A percentile compares a stretch with the other conserved stretches of the same genome.
Conservation (phyloP, 2,888 invertebrate genomes). For the Macaria liturata region DNA sequence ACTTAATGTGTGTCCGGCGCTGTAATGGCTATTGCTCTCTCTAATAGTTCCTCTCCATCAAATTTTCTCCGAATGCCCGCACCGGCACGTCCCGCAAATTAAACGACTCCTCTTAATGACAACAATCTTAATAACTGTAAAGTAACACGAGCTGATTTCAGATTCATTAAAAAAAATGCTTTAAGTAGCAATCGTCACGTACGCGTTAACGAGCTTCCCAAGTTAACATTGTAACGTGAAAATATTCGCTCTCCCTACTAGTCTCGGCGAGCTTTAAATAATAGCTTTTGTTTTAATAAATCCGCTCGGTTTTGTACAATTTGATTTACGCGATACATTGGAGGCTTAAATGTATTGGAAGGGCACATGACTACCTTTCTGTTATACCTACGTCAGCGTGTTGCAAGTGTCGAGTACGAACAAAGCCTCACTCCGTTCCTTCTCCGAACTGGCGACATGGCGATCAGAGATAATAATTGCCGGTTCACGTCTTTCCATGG, state of each 20-base stretch:
- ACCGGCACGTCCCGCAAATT: slow-evolving; percentile 45
- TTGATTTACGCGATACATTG: too few relatives aligned
- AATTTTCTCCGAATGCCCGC: slow-evolving; percentile 62
- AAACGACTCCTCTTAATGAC: slow-evolving; percentile 26
- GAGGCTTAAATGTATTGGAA: not conserved
- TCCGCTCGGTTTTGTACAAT: not conserved
- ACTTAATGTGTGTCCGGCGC: slow-evolving; percentile 79
- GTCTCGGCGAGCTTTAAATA: slow-evolving; percentile 12
- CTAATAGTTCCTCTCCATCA: slow-evolving; percentile 75
- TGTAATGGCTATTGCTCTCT: slow-evolving; percentile 71
- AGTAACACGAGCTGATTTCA: slow-evolving; percentile 56
- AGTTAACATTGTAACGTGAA: slow-evolving; percentile 78
- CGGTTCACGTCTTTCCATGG: slow-evolving; percentile 79
- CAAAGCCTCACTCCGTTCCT: slow-evolving; percentile 52
- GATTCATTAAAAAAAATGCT: slow-evolving; percentile 68
- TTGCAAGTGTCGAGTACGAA: slow-evolving; percentile 30
- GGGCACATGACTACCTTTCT: not conserved
- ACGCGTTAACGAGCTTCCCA: slow-evolving; percentile 76
- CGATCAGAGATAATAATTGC: slow-evolving; percentile 80
- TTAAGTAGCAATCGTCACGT: slow-evolving; percentile 77
- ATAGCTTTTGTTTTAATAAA: slow-evolving; percentile 18
- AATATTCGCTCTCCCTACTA: slow-evolving; percentile 58
- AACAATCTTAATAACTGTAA: slow-evolving; percentile 26
- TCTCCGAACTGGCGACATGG: slow-evolving; percentile 71
- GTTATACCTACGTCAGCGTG: slow-evolving; percentile 8